Percentiles rank a stretch among this genome's conserved stretches.
These are phyloP conservation scores for Anoplius nigerrimus DNA, from an alignment of 2,888 invertebrate species.

Conservation along the genomic window DNA sequence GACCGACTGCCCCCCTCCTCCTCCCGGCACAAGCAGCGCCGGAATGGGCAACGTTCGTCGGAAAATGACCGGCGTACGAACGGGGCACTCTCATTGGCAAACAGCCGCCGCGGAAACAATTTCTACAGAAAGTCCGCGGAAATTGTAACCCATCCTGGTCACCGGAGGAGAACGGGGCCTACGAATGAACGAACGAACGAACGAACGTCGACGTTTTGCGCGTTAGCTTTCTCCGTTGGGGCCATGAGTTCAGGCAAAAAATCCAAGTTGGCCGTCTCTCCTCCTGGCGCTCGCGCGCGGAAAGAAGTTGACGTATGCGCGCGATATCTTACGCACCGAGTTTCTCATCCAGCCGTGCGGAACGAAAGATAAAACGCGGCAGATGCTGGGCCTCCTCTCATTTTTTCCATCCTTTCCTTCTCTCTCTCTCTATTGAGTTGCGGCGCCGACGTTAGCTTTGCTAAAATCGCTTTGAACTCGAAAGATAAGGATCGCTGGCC, in stretches of 20 bases:
- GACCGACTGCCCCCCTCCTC: too few species aligned
- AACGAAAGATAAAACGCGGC: conserved; percentile 1
- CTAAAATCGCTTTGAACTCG: too few species aligned
- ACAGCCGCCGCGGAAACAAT: conserved; percentile 11
- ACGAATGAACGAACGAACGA: too few species aligned
- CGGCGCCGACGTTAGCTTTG: neutral
- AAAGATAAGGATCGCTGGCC: too few species aligned
- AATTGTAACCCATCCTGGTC: conserved; percentile 33
- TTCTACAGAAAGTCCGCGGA: conserved; percentile 33
- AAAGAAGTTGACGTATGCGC: neutral
- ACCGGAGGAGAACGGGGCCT: conserved; percentile 44
- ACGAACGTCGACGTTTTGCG: neutral
- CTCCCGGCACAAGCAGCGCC: too few species aligned
- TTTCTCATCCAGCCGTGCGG: conserved; percentile 6
- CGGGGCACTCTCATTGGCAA: too few species aligned
- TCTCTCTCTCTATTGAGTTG: conserved; percentile 8
- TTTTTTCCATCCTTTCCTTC: neutral
- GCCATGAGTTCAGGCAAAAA: conserved; percentile 25
- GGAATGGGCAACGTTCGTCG: too few species aligned
- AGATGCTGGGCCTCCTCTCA: neutral
- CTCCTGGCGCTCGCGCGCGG: neutral
- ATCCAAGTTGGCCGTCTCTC: neutral
- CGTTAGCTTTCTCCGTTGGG: conserved; percentile 37
- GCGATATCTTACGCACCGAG: conserved; percentile 4
- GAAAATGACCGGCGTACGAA: too few species aligned